phyloP scores from a whole-genome alignment of 2,113 vertebrate species.

The Ornithorhynchus anatinus region DNA sequence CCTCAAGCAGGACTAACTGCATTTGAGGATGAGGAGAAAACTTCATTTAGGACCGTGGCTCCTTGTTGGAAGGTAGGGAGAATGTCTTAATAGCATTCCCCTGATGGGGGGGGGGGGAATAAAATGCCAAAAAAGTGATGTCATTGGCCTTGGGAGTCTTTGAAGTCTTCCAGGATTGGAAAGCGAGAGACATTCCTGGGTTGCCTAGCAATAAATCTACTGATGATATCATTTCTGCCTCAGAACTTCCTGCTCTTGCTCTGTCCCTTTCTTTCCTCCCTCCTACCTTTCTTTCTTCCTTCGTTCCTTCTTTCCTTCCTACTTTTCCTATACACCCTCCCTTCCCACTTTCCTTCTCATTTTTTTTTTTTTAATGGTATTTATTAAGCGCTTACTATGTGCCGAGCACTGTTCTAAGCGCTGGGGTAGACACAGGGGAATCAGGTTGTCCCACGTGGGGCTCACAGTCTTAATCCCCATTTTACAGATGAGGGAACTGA shows the following conservation, averaged over 20 bases:
- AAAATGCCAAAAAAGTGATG: too few relatives aligned
- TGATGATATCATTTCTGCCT: slow-evolving; percentile 20
- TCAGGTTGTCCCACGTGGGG: too few relatives aligned
- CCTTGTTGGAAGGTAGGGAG: not conserved
- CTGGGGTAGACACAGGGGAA: too few relatives aligned
- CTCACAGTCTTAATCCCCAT: too few relatives aligned
- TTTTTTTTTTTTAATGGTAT: too few relatives aligned
- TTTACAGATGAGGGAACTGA: too few relatives aligned
- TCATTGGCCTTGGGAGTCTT: not conserved
- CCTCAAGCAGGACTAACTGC: not conserved
- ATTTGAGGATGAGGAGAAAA: too few relatives aligned
- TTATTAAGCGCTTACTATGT: too few relatives aligned
- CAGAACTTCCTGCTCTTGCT: not conserved
- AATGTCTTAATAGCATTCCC: too few relatives aligned
- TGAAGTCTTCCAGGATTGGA: not conserved
- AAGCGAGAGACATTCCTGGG: slow-evolving; percentile 8
- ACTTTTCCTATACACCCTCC: not conserved
- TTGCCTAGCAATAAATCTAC: slow-evolving; percentile 32
- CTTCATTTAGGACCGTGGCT: not conserved
- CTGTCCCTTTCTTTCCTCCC: not conserved
- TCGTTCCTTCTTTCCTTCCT: not conserved
- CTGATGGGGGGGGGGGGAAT: not conserved
- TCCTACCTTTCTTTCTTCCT: not conserved
- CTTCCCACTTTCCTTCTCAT: not conserved
- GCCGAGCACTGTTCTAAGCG: too few relatives aligned